Evolutionary conservation across 2,113 vertebrate species (phyloP).

Genomic region (Struthio camelus): DNA sequence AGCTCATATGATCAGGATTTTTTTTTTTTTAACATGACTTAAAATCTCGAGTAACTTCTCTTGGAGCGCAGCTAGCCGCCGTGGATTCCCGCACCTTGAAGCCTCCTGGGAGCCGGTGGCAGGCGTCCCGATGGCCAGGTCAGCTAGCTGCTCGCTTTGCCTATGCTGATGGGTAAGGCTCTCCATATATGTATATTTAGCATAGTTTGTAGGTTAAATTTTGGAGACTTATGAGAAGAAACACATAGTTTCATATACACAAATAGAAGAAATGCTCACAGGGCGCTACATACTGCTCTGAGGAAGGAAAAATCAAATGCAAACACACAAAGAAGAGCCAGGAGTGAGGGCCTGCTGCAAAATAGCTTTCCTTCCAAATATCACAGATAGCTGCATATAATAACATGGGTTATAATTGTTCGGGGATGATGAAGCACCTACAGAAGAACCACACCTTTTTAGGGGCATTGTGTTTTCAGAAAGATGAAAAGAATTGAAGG

Average conservation of each 20-base stretch:
- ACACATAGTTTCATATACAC: background rate
- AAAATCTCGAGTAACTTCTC: background rate
- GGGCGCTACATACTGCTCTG: background rate
- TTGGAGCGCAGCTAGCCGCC: background rate
- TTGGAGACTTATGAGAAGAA: background rate
- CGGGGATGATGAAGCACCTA: background rate
- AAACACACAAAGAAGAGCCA: background rate
- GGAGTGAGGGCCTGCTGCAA: background rate
- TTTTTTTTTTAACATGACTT: background rate
- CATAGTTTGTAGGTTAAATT: background rate
- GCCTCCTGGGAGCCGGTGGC: rapidly evolving
- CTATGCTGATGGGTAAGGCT: background rate
- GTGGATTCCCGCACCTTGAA: background rate
- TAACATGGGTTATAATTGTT: background rate
- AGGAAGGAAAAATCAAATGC: background rate
- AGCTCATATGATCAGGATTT: background rate
- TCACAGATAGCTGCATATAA: background rate
- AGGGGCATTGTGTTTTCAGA: background rate
- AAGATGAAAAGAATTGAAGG: background rate
- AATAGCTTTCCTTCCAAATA: background rate
- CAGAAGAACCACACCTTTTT: background rate
- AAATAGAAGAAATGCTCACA: background rate
- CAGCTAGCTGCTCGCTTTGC: background rate
- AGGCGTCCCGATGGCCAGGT: too few species aligned
- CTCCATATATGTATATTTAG: background rate